These are phyloP conservation scores for Sturmia bella DNA, from an alignment of 2,888 invertebrate genomes.

Conservation along the genomic window DNA sequence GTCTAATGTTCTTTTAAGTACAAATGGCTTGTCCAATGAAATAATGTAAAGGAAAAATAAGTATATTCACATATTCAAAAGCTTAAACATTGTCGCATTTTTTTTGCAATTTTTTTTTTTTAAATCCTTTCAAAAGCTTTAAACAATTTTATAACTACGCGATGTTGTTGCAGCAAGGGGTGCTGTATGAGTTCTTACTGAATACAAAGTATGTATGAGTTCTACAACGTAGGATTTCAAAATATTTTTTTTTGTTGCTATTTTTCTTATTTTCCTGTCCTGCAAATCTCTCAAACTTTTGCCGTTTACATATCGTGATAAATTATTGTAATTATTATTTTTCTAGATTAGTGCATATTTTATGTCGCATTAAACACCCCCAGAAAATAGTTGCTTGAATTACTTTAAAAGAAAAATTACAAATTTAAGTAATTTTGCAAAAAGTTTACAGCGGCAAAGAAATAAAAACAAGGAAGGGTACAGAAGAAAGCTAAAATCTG, in stretches of 20 bases:
- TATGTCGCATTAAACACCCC: constrained; percentile 21
- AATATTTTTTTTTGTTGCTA: background rate
- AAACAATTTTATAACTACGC: background rate
- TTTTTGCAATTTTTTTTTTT: background rate
- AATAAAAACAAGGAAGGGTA: too few relatives aligned
- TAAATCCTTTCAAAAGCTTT: constrained; percentile 11
- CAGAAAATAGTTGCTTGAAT: constrained; percentile 15
- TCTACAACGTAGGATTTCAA: too few relatives aligned
- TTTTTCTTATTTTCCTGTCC: background rate
- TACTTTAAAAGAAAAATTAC: background rate
- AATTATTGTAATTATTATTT: constrained; percentile 35
- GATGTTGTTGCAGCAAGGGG: too few relatives aligned
- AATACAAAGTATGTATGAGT: too few relatives aligned
- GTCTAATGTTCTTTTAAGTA: background rate
- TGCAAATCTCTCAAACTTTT: background rate
- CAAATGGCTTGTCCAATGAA: constrained; percentile 34
- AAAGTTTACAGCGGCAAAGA: background rate
- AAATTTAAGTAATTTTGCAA: constrained; percentile 18
- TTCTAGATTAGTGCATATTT: constrained; percentile 7
- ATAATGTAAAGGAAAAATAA: constrained; percentile 11
- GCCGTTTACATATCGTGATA: background rate
- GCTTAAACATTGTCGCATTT: background rate
- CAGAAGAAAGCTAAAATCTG: constrained; percentile 30
- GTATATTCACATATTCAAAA: constrained; percentile 12
- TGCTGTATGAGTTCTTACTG: too few relatives aligned